Conservation (phyloP, 2,113 vertebrate species). For the Patagioenas fasciata region DNA sequence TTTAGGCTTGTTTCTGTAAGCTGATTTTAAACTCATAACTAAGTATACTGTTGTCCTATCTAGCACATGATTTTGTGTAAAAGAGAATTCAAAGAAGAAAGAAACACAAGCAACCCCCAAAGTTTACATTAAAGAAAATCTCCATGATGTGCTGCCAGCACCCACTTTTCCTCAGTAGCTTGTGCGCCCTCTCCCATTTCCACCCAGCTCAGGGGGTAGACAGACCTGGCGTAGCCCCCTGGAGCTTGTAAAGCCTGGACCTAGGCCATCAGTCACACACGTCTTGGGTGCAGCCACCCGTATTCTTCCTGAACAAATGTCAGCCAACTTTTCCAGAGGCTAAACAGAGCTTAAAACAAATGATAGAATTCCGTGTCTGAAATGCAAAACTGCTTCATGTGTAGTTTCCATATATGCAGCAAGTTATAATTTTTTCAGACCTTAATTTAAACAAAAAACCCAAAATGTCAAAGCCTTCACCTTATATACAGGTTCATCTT, state of each 20-base stretch:
- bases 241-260: accelerated
- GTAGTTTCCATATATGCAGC: neutral
- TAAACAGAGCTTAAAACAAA: neutral
- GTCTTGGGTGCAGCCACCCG: neutral
- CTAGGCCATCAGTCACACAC: accelerated
- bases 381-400: neutral
- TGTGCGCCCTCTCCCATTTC: too few species aligned
- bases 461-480: neutral
- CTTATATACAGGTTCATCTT: neutral
- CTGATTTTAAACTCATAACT: neutral
- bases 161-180: accelerated
- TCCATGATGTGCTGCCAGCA: neutral
- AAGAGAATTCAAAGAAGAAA: neutral
- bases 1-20: neutral
- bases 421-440: neutral
- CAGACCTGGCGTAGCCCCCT: neutral
- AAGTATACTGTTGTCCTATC: neutral
- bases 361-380: neutral
- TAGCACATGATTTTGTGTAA: neutral
- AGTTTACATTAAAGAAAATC: neutral
- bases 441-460: neutral
- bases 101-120: neutral
- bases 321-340: neutral
- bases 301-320: neutral
- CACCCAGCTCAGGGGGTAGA: too few species aligned